A percentile compares a stretch with the other conserved stretches of the same genome.
Evolutionary conservation across 2,113 vertebrate species (phyloP).

Genomic region (Bos taurus): ARS-UCD2.0 NC_037339.1:18956001-18956500

Average conservation of each 20-base stretch:
- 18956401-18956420: not conserved
- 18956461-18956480: not conserved
- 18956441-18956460: not conserved
- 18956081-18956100: not conserved
- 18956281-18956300: not conserved
- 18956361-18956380: not conserved
- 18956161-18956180: fast-evolving
- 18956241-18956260: not conserved
- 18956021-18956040: conserved; percentile 1
- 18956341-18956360: not conserved
- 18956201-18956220: not conserved
- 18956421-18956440: not conserved
- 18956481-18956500: conserved; percentile 16
- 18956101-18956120: not conserved
- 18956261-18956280: not conserved
- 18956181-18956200: not conserved
- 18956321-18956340: conserved; percentile 17
- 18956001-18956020: conserved; percentile 18
- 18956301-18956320: not conserved
- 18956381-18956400: not conserved
- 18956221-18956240: not conserved
- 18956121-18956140: not conserved
- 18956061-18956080: not conserved
- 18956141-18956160: not conserved
- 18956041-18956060: not conserved